Evolutionary conservation across 2,888 invertebrate species (phyloP).

Genomic region (Latheticus oryzae): DNA sequence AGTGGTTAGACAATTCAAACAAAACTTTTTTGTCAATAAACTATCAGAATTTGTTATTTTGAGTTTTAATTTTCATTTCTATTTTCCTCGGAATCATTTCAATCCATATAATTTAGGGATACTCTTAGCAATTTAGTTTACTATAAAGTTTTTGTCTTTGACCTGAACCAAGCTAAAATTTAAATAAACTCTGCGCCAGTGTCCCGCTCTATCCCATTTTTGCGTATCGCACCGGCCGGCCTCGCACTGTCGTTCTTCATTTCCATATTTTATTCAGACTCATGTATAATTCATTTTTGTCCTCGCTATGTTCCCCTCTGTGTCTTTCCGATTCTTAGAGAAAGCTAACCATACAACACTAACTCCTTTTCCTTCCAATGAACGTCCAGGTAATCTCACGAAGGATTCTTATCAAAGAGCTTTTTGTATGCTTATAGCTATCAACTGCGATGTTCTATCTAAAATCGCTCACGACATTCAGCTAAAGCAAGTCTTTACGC

Average conservation of each 20-base stretch:
- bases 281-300: constrained; percentile 64
- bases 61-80: too few relatives aligned
- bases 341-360: constrained; percentile 49
- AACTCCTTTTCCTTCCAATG: constrained; percentile 51
- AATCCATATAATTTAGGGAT: too few relatives aligned
- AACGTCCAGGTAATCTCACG: too few relatives aligned
- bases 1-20: too few relatives aligned
- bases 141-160: constrained; percentile 8
- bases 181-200: constrained; percentile 12
- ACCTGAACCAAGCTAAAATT: constrained; percentile 12
- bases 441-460: constrained; percentile 1
- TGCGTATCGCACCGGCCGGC: constrained; percentile 47
- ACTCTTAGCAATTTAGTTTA: too few relatives aligned
- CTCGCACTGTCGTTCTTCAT: constrained; percentile 57
- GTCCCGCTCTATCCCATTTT: constrained; percentile 47
- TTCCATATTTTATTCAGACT: constrained; percentile 63
- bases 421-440: constrained; percentile 39
- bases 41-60: too few relatives aligned
- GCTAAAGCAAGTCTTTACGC: constrained; percentile 1
- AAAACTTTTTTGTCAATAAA: too few relatives aligned
- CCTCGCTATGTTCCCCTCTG: constrained; percentile 48
- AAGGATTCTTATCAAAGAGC: constrained; percentile 39
- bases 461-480: constrained; percentile 17
- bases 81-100: too few relatives aligned
- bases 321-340: constrained; percentile 51